A percentile compares a stretch with the other conserved stretches of the same genome.
These are phyloP conservation scores for Sylvilagus floridanus DNA, from an alignment of 2,797 vertebrate species.

Conservation along the genomic window DNA sequence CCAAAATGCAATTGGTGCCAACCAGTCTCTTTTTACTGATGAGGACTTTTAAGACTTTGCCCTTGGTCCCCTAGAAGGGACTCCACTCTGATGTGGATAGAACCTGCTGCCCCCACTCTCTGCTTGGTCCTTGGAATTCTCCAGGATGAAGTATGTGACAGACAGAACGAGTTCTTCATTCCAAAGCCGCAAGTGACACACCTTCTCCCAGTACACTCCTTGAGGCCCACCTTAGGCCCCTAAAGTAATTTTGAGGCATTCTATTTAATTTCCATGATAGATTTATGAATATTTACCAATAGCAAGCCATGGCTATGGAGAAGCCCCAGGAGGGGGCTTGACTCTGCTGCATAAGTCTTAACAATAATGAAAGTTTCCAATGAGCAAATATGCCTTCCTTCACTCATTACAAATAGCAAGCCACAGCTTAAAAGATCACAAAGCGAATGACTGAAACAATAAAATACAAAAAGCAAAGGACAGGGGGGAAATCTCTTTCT, in stretches of 20 bases:
- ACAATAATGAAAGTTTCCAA: conserved; percentile 70
- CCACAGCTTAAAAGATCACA: conserved; percentile 64
- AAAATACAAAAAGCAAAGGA: conserved; percentile 43
- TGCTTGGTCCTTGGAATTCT: background rate
- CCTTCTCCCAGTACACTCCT: conserved; percentile 58
- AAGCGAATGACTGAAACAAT: conserved; percentile 64
- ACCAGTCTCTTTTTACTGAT: background rate
- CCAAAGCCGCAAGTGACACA: conserved; percentile 67
- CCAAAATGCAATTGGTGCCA: background rate
- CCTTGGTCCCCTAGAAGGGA: background rate
- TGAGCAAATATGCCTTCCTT: conserved; percentile 51
- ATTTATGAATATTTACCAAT: conserved; percentile 81
- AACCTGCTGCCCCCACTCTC: background rate
- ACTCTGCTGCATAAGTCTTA: conserved; percentile 59
- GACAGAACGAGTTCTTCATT: conserved; percentile 54
- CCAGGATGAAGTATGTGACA: background rate
- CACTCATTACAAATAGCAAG: conserved; percentile 54
- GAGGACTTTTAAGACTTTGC: background rate
- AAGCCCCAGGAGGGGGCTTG: conserved; percentile 58
- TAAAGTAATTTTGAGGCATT: conserved; percentile 79
- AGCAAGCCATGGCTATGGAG: conserved; percentile 50
- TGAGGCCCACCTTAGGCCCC: conserved; percentile 46
- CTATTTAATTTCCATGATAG: conserved; percentile 75
- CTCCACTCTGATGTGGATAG: background rate
- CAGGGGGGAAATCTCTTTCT: background rate